Evolutionary conservation across 2,113 vertebrate species (phyloP), one percentile per base, ranked within the genome.

Genomic region (Stigmatopora nigra): DNA sequence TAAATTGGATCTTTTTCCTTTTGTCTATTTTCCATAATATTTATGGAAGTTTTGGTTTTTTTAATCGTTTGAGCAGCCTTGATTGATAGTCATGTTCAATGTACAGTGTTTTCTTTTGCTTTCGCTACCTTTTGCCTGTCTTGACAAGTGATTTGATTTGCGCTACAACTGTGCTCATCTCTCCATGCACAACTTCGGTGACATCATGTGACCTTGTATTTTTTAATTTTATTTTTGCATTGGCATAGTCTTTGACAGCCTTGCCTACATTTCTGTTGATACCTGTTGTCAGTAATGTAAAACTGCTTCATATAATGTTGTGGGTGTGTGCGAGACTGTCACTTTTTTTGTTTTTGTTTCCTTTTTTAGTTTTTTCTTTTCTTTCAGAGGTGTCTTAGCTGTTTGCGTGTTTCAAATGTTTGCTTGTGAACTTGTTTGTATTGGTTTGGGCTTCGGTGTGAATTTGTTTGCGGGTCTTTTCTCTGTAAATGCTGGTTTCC

Each of bases 191-290:
- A 76, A 16, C 82, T 81, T 76, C 38, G 38, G 38, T 81, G 73
- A 81, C 92, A 92, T 94, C 92, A 94, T 94, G 93, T 91, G 91
- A 94, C 92, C 93, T 92, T 94, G 92, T 35, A n/a, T 35, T 38
- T 35, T n/a, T 46, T n/a, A 92, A 86, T 92, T 94, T 95, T 93
- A 92, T 92, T 93, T 90, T 76, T 80, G 25, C 53, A 77, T 84
- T 86, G 79, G 65, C 79, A 63, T 79, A 67, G 75, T 74, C 76
- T 87, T 89, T 83, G 85, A 92, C 90, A 91, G 87, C 75, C 70
- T 84, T 73, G 84, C 89, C 88, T 75, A 88, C 92, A 87, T 87
- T 90, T 85, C 87, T 82, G 89, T 88, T 91, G 73, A 70, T 86
- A 92, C 90, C 91, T 91, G 89, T 88, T 91, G 89, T 88, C 90